These are phyloP conservation scores for Rhinopomastus cyanomelas DNA, from an alignment of 2,113 vertebrate genomes.

Conservation along the genomic window DNA sequence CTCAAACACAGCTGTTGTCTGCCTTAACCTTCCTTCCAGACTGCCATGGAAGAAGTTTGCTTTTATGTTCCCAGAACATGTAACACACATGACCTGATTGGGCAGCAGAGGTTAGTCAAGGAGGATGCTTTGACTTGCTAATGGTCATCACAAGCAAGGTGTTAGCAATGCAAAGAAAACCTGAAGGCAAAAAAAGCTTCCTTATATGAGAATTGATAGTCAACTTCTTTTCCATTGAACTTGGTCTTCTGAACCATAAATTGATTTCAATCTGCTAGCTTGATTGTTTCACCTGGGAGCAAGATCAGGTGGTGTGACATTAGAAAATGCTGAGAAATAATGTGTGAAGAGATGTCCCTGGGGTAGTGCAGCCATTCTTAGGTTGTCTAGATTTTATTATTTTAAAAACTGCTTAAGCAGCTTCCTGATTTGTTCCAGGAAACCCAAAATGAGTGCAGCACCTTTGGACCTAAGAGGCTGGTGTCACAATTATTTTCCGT, in stretches of 20 bases:
- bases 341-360: not conserved
- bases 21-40: not conserved
- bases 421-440: not conserved
- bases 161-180: not conserved
- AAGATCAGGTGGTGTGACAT: not conserved
- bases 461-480: rapidly evolving
- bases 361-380: not conserved
- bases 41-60: not conserved
- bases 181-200: rapidly evolving
- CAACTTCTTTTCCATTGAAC: not conserved
- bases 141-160: not conserved
- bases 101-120: not conserved
- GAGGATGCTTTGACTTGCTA: not conserved
- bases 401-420: not conserved
- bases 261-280: not conserved
- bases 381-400: not conserved
- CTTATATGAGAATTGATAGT: rapidly evolving
- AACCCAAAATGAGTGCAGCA: not conserved
- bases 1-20: not conserved
- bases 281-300: not conserved
- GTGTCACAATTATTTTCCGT: not conserved
- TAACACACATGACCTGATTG: not conserved
- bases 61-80: not conserved
- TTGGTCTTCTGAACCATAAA: not conserved
- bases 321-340: not conserved